Percentiles rank a stretch among this genome's conserved stretches.
These are phyloP conservation scores for Oryzias melastigma DNA, from an alignment of 2,113 vertebrate species.

Conservation along the genomic window DNA sequence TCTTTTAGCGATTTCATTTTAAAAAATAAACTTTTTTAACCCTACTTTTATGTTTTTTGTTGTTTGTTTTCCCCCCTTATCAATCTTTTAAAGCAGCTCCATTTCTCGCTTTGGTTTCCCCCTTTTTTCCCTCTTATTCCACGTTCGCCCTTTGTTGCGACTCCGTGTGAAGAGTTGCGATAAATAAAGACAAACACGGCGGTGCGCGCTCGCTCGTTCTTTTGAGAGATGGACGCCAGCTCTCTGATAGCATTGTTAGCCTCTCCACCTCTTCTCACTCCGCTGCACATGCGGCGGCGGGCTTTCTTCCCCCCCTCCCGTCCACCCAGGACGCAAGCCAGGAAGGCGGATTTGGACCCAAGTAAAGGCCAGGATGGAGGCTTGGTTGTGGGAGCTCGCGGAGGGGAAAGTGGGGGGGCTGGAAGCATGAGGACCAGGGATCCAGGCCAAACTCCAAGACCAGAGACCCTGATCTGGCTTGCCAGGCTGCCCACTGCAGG, in stretches of 20 bases:
- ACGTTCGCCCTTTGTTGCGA: slow-evolving; percentile 51
- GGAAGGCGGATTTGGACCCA: slow-evolving; percentile 57
- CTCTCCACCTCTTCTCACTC: slow-evolving; percentile 73
- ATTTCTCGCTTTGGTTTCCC: slow-evolving; percentile 26
- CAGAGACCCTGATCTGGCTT: slow-evolving; percentile 57
- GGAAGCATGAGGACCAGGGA: slow-evolving; percentile 54
- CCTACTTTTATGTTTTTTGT: background rate
- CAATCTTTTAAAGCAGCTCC: slow-evolving; percentile 16
- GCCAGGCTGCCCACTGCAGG: slow-evolving; percentile 54
- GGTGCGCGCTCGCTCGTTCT: slow-evolving; percentile 26
- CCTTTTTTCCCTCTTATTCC: slow-evolving; percentile 44
- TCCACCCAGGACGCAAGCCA: slow-evolving; percentile 55
- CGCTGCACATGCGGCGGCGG: slow-evolving; percentile 65
- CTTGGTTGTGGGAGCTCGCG: slow-evolving; percentile 45
- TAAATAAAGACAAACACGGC: slow-evolving; percentile 70
- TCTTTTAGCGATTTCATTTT: slow-evolving; percentile 1
- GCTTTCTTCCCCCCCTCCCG: slow-evolving; percentile 47
- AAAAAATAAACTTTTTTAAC: background rate
- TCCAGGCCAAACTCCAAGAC: slow-evolving; percentile 66
- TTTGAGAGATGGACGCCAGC: slow-evolving; percentile 60
- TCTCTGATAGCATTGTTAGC: slow-evolving; percentile 77
- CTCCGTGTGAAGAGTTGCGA: slow-evolving; percentile 68
- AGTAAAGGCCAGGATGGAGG: slow-evolving; percentile 57
- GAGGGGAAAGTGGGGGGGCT: slow-evolving; percentile 19
- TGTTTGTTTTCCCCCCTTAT: slow-evolving; percentile 4